phyloP scores from a whole-genome alignment of 2,888 invertebrate genomes.

The Protula sp. region DNA sequence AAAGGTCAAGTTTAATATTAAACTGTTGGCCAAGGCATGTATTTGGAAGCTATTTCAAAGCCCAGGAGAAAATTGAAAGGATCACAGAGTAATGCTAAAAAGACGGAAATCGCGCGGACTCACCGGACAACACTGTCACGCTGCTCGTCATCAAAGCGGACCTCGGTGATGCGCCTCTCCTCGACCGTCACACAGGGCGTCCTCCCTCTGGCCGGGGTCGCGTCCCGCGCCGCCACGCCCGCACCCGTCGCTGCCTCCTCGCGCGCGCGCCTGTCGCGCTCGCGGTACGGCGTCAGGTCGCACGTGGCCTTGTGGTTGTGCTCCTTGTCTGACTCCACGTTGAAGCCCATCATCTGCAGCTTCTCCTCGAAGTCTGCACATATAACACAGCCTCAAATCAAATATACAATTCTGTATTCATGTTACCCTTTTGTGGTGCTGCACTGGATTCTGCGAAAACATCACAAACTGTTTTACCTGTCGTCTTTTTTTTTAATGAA shows the following conservation, averaged over 20 bases:
- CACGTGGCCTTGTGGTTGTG: conserved; percentile 12
- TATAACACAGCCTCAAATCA: too few relatives aligned
- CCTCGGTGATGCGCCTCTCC: not conserved
- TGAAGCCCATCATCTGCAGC: conserved; percentile 45
- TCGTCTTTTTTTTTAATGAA: too few relatives aligned
- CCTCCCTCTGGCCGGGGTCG: conserved; percentile 6
- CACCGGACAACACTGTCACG: not conserved
- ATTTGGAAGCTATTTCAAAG: too few relatives aligned
- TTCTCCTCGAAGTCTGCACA: conserved; percentile 47
- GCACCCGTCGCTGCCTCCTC: not conserved
- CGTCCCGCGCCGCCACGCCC: not conserved
- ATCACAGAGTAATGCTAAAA: too few relatives aligned
- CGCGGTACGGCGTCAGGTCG: conserved; percentile 8
- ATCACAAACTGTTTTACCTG: too few relatives aligned
- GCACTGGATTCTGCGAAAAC: too few relatives aligned
- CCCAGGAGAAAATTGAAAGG: too few relatives aligned
- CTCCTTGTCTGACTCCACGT: conserved; percentile 17
- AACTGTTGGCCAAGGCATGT: too few relatives aligned
- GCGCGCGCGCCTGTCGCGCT: conserved; percentile 1
- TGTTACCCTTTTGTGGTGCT: too few relatives aligned
- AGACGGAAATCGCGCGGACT: too few relatives aligned
- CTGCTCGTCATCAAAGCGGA: not conserved
- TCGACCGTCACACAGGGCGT: not conserved
- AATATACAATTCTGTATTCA: too few relatives aligned
- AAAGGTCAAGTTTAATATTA: too few relatives aligned